Evolutionary conservation across 1,140 invertebrate genomes (phyloP).

Genomic region (Habropoda laboriosa): DNA sequence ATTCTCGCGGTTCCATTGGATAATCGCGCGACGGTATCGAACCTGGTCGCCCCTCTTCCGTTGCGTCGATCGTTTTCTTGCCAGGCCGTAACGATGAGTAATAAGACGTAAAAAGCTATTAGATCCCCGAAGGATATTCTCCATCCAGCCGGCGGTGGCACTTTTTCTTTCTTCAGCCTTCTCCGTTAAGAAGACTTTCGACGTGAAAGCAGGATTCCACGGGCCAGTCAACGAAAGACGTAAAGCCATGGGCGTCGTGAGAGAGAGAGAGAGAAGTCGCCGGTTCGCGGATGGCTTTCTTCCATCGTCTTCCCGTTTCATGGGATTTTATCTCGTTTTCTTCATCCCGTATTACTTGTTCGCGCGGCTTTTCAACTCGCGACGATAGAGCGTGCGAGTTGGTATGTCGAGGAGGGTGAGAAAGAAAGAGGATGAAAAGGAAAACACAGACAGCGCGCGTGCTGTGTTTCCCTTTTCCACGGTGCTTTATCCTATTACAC

Average conservation of each 20-base stretch:
- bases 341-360: conserved; percentile 49
- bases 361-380: conserved; percentile 15
- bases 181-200: conserved; percentile 46
- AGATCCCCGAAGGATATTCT: conserved; percentile 54
- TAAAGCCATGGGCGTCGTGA: no score
- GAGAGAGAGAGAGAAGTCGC: conserved; percentile 44
- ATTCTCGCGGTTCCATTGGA: neutral
- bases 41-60: neutral
- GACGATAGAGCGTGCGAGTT: neutral
- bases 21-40: neutral
- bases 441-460: neutral
- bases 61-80: conserved; percentile 4
- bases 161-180: conserved; percentile 31
- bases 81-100: conserved; percentile 59
- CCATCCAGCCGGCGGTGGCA: conserved; percentile 17
- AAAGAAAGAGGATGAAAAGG: neutral
- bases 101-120: conserved; percentile 69
- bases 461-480: neutral
- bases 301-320: conserved; percentile 39
- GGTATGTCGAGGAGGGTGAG: no score
- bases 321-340: conserved; percentile 55
- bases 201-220: conserved; percentile 54
- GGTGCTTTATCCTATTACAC: neutral
- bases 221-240: conserved; percentile 40
- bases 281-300: conserved; percentile 43